Evolutionary conservation across 1,140 invertebrate species (phyloP).

Genomic region (Brachionus manjavacas): DNA sequence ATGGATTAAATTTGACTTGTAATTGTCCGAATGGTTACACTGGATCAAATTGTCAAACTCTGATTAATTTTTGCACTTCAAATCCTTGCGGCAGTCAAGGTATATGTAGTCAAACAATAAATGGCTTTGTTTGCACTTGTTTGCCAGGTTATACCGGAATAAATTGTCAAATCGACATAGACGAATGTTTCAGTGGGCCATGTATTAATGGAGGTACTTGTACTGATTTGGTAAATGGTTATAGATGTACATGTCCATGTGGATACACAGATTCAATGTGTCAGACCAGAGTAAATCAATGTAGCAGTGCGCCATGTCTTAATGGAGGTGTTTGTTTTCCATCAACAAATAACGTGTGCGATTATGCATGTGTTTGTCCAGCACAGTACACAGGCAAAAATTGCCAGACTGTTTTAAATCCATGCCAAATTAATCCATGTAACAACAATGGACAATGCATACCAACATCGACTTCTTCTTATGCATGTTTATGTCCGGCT

Average conservation of each 20-base stretch:
- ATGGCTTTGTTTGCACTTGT: slow-evolving; percentile 62
- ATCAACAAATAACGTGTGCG: background rate
- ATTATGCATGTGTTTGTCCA: slow-evolving; percentile 44
- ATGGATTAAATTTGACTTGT: slow-evolving; percentile 84
- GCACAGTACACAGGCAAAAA: slow-evolving; percentile 45
- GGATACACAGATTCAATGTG: slow-evolving; percentile 56
- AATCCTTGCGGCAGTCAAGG: slow-evolving; percentile 72
- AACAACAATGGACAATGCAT: slow-evolving; percentile 20
- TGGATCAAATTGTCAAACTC: slow-evolving; percentile 65
- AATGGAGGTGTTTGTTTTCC: slow-evolving; percentile 70
- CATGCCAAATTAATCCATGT: slow-evolving; percentile 39
- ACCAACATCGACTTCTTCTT: background rate
- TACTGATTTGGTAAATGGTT: slow-evolving; percentile 43
- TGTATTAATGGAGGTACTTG: slow-evolving; percentile 43
- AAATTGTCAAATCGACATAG: slow-evolving; percentile 57
- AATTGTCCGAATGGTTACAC: slow-evolving; percentile 71
- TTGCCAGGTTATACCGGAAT: slow-evolving; percentile 90
- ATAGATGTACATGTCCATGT: slow-evolving; percentile 69
- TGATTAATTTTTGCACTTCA: slow-evolving; percentile 59
- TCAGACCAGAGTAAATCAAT: slow-evolving; percentile 42
- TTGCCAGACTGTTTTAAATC: slow-evolving; percentile 25
- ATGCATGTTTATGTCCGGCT: slow-evolving; percentile 66
- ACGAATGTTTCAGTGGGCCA: slow-evolving; percentile 46
- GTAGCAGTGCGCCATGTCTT: slow-evolving; percentile 64
- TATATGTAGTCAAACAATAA: slow-evolving; percentile 24